phyloP scores from a whole-genome alignment of 2,797 vertebrate genomes.

The Anolis apletophallus region DNA sequence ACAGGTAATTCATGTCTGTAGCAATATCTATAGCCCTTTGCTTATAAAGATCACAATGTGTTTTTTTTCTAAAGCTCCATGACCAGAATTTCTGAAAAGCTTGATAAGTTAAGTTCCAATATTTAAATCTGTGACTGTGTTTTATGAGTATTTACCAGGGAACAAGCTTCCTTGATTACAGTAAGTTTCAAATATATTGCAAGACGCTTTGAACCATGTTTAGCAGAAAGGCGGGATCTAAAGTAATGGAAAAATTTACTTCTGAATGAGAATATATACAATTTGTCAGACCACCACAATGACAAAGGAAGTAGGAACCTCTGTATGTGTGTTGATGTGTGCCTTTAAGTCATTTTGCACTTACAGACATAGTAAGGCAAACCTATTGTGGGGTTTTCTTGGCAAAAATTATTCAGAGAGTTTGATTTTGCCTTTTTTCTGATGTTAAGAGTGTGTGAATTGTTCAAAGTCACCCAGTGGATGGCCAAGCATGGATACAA shows the following conservation, averaged over 20 bases:
- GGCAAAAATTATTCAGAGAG: too few species aligned
- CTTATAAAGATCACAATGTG: not conserved
- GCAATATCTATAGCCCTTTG: conserved; percentile 1
- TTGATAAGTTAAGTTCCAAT: not conserved
- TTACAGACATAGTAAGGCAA: too few species aligned
- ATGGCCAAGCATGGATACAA: too few species aligned
- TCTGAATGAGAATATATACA: not conserved
- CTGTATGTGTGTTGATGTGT: too few species aligned
- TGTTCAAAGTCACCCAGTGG: too few species aligned
- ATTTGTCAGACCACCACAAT: not conserved
- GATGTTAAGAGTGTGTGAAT: too few species aligned
- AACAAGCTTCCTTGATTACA: not conserved
- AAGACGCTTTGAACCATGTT: too few species aligned
- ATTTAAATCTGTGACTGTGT: not conserved
- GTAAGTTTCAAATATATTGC: not conserved
- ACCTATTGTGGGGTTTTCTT: too few species aligned
- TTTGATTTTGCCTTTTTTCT: too few species aligned
- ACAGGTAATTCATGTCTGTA: conserved; percentile 32
- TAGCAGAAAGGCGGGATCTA: too few species aligned
- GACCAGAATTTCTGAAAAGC: not conserved
- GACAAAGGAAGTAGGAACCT: not conserved
- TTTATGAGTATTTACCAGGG: not conserved
- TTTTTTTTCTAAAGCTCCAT: not conserved
- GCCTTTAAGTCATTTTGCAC: too few species aligned
- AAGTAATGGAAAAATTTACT: not conserved